A percentile compares a stretch with the other conserved stretches of the same genome.
phyloP scores from a whole-genome alignment of 2,113 vertebrate species.

The Etia nguti region DNA sequence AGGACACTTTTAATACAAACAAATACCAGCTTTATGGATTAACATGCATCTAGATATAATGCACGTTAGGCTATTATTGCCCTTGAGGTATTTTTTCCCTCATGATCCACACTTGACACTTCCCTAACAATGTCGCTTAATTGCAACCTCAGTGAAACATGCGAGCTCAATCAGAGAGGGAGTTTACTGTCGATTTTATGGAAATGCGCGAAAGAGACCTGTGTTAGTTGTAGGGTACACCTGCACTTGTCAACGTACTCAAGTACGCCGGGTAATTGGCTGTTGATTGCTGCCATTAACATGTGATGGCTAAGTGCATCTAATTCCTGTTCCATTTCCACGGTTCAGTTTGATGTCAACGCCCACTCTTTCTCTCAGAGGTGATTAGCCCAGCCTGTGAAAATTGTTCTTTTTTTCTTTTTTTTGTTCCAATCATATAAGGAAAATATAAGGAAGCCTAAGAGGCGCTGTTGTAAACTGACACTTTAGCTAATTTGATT shows the following conservation, averaged over 20 bases:
- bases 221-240: conserved; percentile 61
- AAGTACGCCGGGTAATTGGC: conserved; percentile 68
- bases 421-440: conserved; percentile 53
- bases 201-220: conserved; percentile 54
- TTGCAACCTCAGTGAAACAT: conserved; percentile 48
- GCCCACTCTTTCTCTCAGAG: conserved; percentile 62
- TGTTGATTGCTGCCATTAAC: conserved; percentile 76
- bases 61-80: conserved; percentile 12
- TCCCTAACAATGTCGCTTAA: conserved; percentile 56
- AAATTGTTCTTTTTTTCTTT: conserved; percentile 47
- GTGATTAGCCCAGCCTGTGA: conserved; percentile 59
- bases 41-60: conserved; percentile 36
- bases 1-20: conserved; percentile 19
- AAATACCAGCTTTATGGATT: conserved; percentile 40
- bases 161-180: conserved; percentile 41
- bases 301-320: conserved; percentile 72
- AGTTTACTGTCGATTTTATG: conserved; percentile 64
- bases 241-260: conserved; percentile 73
- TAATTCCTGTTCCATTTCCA: conserved; percentile 74
- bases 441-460: conserved; percentile 47
- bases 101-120: conserved; percentile 30
- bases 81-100: conserved; percentile 22
- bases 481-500: conserved; percentile 48
- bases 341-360: conserved; percentile 66
- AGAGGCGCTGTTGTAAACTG: conserved; percentile 45